A percentile compares a stretch with the other conserved stretches of the same genome.
Evolutionary conservation across 2,113 vertebrate genomes (phyloP).

Genomic region (Tringa solitaria): DNA sequence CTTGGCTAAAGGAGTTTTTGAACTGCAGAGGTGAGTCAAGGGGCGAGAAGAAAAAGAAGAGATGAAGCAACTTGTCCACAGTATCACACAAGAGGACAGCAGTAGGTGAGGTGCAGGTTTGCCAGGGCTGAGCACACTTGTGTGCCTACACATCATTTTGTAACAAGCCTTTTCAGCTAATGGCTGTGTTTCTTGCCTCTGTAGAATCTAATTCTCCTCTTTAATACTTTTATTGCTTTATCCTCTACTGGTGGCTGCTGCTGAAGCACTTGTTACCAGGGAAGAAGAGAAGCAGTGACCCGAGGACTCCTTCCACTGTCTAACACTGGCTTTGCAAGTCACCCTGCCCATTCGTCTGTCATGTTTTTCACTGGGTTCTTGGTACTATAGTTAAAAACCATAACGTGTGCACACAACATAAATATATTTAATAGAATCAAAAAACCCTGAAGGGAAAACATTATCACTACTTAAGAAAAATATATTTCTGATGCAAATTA

Average conservation of each 20-base stretch:
- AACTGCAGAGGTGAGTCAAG: neutral
- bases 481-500: neutral
- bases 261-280: neutral
- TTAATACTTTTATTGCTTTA: neutral
- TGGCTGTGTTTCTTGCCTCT: neutral
- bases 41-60: neutral
- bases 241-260: neutral
- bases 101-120: neutral
- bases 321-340: neutral
- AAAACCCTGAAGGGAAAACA: neutral
- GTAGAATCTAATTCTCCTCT: neutral
- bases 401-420: neutral
- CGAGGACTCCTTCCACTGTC: neutral
- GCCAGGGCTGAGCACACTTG: neutral
- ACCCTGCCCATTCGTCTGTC: neutral
- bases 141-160: neutral
- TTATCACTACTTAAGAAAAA: neutral
- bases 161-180: neutral
- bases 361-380: neutral
- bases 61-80: neutral
- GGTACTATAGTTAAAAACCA: neutral
- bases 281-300: neutral
- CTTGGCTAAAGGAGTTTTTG: neutral
- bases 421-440: neutral
- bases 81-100: neutral